Evolutionary conservation across 2,797 vertebrate genomes (phyloP).

Genomic region (Merluccius polli): DNA sequence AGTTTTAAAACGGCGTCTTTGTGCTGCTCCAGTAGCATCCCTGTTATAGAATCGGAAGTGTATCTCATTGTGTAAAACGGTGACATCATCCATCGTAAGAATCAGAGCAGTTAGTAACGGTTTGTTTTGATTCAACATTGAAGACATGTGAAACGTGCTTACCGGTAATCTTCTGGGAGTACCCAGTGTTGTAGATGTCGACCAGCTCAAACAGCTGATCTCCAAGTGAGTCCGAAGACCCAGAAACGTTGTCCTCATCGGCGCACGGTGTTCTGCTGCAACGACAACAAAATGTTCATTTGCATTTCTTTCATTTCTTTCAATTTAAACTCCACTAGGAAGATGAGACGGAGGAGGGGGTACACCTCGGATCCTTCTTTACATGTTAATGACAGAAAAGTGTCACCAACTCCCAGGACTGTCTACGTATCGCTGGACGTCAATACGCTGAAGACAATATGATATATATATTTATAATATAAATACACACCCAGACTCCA

Average conservation of each 20-base stretch:
- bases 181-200: constrained; percentile 73
- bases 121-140: not conserved
- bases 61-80: not conserved
- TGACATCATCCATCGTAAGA: not conserved
- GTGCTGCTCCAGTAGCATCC: constrained; percentile 79
- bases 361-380: not conserved
- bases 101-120: not conserved
- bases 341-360: too few species aligned
- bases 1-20: constrained; percentile 69
- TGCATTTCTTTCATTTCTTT: not conserved
- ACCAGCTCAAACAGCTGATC: constrained; percentile 78
- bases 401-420: not conserved
- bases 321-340: not conserved
- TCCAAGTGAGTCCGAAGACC: constrained; percentile 76
- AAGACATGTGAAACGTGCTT: constrained; percentile 3
- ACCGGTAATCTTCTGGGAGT: constrained; percentile 81
- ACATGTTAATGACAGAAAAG: not conserved
- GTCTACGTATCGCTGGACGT: not conserved
- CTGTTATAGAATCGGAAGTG: constrained; percentile 42
- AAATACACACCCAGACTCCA: constrained; percentile 47
- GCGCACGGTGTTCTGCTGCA: constrained; percentile 38
- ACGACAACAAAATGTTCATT: not conserved
- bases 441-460: not conserved
- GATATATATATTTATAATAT: not conserved
- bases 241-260: constrained; percentile 65